phyloP scores from a whole-genome alignment of 2,113 vertebrate species.

The Sitta europaea region DNA sequence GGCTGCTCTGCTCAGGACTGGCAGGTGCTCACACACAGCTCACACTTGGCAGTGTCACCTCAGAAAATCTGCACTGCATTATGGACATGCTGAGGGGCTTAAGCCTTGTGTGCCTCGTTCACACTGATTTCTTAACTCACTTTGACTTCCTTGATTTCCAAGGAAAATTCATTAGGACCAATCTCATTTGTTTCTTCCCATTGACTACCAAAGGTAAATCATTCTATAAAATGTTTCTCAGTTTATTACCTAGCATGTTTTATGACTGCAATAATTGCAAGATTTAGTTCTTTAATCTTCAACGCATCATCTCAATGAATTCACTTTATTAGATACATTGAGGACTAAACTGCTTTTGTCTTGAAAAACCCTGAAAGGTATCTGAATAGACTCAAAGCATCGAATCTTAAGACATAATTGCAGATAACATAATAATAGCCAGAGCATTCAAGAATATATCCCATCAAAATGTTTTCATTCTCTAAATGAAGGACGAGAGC shows the following conservation, averaged over 20 bases:
- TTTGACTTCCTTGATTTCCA: background rate
- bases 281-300: slow-evolving; percentile 32
- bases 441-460: background rate
- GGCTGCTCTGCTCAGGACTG: background rate
- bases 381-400: background rate
- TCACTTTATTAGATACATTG: background rate
- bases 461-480: background rate
- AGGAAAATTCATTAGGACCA: background rate
- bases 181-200: background rate
- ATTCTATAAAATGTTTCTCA: background rate
- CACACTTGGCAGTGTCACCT: background rate
- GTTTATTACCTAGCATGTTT: background rate
- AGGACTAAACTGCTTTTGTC: background rate
- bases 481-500: background rate
- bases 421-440: background rate
- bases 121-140: background rate
- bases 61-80: background rate
- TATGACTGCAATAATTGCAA: slow-evolving; percentile 23
- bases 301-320: slow-evolving; percentile 7
- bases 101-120: background rate
- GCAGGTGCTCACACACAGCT: background rate
- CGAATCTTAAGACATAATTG: background rate
- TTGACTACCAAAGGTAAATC: background rate
- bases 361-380: background rate
- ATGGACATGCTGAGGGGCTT: fast-evolving